These are phyloP conservation scores for Loxodonta africana DNA, from an alignment of 2,113 vertebrate genomes.

Conservation along the genomic window DNA sequence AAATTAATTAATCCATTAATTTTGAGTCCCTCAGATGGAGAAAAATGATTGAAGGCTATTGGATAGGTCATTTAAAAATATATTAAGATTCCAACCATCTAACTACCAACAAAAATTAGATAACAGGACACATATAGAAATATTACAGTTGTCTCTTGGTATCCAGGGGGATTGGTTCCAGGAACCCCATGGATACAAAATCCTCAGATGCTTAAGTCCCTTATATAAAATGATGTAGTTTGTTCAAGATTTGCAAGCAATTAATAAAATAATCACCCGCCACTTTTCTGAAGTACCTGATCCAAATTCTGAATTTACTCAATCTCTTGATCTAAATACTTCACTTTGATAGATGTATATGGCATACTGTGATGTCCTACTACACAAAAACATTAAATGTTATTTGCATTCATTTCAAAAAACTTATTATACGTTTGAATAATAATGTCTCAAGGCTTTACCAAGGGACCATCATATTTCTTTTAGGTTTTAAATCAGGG, in stretches of 20 bases:
- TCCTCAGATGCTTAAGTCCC: too few relatives aligned
- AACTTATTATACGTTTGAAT: background rate
- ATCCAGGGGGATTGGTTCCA: too few relatives aligned
- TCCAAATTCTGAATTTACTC: background rate
- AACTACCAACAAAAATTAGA: background rate
- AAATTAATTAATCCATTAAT: background rate
- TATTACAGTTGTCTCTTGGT: background rate
- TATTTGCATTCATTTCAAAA: background rate
- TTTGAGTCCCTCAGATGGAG: background rate
- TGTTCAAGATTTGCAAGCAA: background rate
- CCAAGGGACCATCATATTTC: background rate
- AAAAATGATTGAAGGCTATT: background rate
- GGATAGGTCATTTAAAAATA: background rate
- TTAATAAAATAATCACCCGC: background rate
- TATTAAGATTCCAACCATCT: background rate
- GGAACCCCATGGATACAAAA: too few relatives aligned
- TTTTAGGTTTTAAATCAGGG: background rate
- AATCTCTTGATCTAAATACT: background rate
- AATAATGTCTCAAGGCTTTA: background rate
- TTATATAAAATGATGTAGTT: too few relatives aligned
- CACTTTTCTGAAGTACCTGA: background rate
- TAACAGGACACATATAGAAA: background rate
- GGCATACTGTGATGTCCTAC: background rate
- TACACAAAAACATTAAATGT: background rate
- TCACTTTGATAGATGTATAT: background rate